Percentiles rank a stretch among this genome's conserved stretches.
phyloP scores from a whole-genome alignment of 30 jellyfish, hydroid and myxozoan species.

The Aurelia coerulea region DNA sequence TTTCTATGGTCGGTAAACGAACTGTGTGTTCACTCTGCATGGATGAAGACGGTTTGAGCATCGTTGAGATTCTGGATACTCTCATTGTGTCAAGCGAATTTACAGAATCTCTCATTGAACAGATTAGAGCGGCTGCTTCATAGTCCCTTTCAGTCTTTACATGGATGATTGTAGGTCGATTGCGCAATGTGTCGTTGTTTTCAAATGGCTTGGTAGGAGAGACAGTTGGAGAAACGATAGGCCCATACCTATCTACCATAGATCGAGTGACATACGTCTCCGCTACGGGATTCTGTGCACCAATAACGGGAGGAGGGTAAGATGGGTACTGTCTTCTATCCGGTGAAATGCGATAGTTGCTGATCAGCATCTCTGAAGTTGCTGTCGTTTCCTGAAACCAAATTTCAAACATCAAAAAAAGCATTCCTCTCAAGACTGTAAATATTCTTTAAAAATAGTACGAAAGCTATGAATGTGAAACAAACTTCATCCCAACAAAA shows the following conservation, averaged over 20 bases:
- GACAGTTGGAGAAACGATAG: constrained; percentile 58
- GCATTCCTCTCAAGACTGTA: neutral
- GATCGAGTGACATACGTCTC: constrained; percentile 62
- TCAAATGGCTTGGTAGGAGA: constrained; percentile 59
- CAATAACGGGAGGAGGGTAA: constrained; percentile 1
- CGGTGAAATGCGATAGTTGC: constrained; percentile 30
- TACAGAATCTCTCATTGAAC: constrained; percentile 60
- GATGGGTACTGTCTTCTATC: constrained; percentile 15
- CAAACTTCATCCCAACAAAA: too few species aligned
- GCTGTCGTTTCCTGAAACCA: neutral
- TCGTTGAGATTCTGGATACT: constrained; percentile 48
- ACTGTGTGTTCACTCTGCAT: constrained; percentile 2
- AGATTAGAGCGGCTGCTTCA: constrained; percentile 68
- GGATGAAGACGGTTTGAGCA: constrained; percentile 25
- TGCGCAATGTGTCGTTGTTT: neutral
- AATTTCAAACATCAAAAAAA: neutral
- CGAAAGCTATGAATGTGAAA: neutral
- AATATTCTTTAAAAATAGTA: neutral
- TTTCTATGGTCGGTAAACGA: constrained; percentile 11
- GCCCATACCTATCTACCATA: constrained; percentile 56
- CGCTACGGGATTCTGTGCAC: constrained; percentile 16
- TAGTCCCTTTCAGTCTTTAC: constrained; percentile 55
- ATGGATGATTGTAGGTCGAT: neutral
- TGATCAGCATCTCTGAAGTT: constrained; percentile 35
- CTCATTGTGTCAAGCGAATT: constrained; percentile 45